Base-by-base conservation (phyloP, 2,797 vertebrate genomes). In the Acridotheres tristis region DNA sequence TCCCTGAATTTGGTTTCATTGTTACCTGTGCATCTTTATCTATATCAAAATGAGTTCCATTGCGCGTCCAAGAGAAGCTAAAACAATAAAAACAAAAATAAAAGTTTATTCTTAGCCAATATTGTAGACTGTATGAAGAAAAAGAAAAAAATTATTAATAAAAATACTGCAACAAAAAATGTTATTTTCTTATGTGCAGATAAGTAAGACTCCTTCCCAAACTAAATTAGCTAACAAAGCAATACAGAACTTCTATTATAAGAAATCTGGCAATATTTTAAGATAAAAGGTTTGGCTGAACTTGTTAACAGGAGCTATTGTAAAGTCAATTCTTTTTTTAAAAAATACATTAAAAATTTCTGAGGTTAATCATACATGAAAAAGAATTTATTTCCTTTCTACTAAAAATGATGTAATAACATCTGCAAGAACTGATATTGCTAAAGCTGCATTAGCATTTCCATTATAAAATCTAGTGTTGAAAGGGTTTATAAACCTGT, bases 11-110 rank as follows among this genome's bases (percentile, higher is more conserved):
- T 65, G 98, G 93, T 95, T 95, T 99, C 98, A 99, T 99, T 93
- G 93, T 98, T 94, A 99, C 98, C 27, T 98, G 98, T 76, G 98
- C 73, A 92, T 99, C 98, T 94, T 98, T 97, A 58, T 99, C 99
- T 18, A 98, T 98, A 97, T 99, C 99, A 96, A 99, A 99, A 97
- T 99, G 99, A 55, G 98, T 99, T 93, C 99, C 99, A 74, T 99
- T 99, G 88, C 98, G 98, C 1, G 99, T 99, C 99, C 99, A 99
- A 58, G 99, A 99, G 96, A 99, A 99, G 94, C 99, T 99, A 96
- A 83, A 96, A 94, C 79, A 32, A 88, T 53, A 88, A 63, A 80
- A 94, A 81, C 5, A 71, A 69, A 55, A n/a, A 40, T 11, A 84
- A 91, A 83, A 45, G 3, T 57, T 80, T 42, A 19, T 88, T 91